Conservation (phyloP, 2,113 vertebrate genomes). For the Zosterops hypoxanthus region DNA sequence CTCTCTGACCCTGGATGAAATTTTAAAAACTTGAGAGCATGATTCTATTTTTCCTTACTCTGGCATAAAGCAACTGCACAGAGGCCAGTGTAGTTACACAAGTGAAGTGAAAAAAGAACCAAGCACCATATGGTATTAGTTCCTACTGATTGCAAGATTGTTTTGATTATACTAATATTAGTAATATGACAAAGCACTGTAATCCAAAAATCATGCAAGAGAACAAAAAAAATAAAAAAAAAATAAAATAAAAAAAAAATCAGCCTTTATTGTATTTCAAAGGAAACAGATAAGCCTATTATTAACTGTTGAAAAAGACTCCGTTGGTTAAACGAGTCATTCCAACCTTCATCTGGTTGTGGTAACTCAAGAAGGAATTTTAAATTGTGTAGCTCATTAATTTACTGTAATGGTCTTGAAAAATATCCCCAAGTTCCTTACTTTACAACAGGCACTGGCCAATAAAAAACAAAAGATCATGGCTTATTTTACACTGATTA, state of each 20-base stretch:
- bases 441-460: background rate
- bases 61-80: background rate
- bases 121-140: background rate
- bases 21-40: background rate
- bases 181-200: background rate
- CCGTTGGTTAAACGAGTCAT: background rate
- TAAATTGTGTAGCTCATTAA: background rate
- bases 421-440: background rate
- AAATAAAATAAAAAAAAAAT: background rate
- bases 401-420: background rate
- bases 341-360: background rate
- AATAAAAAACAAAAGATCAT: background rate
- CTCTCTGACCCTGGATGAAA: rapidly evolving
- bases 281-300: background rate
- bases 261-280: background rate
- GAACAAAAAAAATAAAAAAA: background rate
- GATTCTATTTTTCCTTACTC: background rate
- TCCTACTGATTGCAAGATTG: background rate
- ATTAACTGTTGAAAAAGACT: background rate
- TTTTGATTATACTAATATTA: constrained; percentile 16
- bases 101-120: background rate
- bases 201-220: background rate
- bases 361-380: background rate
- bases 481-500: background rate
- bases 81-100: background rate